These are phyloP conservation scores for Agrotis exclamationis DNA, from an alignment of 2,888 invertebrate species.

Conservation along the genomic window DNA sequence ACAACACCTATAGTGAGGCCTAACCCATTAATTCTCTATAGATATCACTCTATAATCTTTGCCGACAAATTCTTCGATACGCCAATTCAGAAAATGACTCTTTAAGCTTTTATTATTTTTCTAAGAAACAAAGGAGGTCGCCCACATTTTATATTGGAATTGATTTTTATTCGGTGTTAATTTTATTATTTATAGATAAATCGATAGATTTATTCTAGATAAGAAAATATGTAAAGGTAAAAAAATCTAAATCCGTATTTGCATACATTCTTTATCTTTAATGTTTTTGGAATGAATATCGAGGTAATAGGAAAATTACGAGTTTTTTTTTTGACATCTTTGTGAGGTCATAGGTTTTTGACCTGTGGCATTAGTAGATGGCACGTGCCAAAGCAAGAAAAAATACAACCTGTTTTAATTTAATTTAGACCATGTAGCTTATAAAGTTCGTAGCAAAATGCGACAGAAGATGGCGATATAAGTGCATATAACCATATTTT, in stretches of 20 bases:
- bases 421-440: no score
- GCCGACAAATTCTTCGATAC: conserved; percentile 68
- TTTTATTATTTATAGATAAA: conserved; percentile 39
- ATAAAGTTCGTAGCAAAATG: not conserved
- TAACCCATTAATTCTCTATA: conserved; percentile 3
- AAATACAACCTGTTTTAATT: not conserved
- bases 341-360: not conserved
- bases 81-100: conserved; percentile 53
- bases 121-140: conserved; percentile 48
- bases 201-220: conserved; percentile 32
- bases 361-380: not conserved
- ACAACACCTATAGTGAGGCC: not conserved
- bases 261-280: conserved; percentile 34
- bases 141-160: conserved; percentile 27
- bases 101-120: conserved; percentile 33
- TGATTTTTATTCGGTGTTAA: conserved; percentile 39
- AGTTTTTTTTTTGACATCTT: not conserved
- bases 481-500: not conserved
- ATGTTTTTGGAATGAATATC: conserved; percentile 16
- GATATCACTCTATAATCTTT: conserved; percentile 38
- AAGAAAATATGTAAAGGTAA: conserved; percentile 23
- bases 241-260: conserved; percentile 18
- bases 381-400: not conserved
- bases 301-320: conserved; percentile 6
- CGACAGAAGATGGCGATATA: not conserved